Evolutionary conservation across 64 coral and sea anemone species (phyloP).

Genomic region (Stichodactyla mertensii): DNA sequence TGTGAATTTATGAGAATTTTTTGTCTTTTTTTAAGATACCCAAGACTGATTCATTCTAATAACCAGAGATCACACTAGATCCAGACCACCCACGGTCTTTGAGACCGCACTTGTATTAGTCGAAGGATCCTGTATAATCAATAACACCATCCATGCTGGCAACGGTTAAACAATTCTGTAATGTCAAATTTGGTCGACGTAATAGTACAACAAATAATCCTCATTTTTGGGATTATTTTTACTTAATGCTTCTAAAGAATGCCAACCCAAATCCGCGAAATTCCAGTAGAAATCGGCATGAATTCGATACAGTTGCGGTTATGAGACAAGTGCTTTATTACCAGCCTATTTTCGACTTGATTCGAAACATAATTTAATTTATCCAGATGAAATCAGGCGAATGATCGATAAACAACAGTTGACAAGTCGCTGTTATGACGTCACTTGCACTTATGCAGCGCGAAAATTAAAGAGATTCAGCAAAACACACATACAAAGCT

Average conservation of each 20-base stretch:
- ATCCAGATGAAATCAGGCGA: neutral
- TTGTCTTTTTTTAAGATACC: no score
- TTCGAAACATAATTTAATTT: no score
- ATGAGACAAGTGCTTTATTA: no score
- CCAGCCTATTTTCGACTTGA: no score
- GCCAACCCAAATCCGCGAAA: neutral
- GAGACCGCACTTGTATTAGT: neutral
- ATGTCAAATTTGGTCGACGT: neutral
- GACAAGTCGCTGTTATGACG: neutral
- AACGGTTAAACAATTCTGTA: neutral
- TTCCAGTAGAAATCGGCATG: no score
- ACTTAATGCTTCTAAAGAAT: neutral
- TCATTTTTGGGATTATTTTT: neutral
- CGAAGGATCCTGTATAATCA: neutral
- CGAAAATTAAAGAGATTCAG: slow-evolving; percentile 1
- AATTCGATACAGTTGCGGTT: no score
- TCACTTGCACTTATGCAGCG: neutral
- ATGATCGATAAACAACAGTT: neutral
- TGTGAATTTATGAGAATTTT: no score
- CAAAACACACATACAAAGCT: neutral
- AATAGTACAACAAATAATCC: neutral
- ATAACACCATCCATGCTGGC: neutral
- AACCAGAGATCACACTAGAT: no score
- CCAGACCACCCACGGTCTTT: neutral
- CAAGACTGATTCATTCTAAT: no score